These are phyloP conservation scores for Tachysurus vachellii DNA, from an alignment of 2,113 vertebrate species.

Conservation along the genomic window DNA sequence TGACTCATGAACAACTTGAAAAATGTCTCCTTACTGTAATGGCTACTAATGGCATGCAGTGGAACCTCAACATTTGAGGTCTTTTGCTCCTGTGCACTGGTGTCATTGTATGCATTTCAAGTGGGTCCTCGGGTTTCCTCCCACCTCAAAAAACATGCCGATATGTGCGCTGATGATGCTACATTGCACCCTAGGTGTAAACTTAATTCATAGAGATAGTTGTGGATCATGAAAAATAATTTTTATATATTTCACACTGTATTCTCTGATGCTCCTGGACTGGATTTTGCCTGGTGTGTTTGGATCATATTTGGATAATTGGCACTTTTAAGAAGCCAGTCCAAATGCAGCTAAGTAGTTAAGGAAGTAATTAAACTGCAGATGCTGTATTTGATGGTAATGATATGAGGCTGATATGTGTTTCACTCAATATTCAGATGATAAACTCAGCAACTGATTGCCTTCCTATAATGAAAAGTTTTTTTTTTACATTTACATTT, in stretches of 20 bases:
- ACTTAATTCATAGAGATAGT: background rate
- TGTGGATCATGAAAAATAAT: background rate
- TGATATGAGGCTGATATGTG: background rate
- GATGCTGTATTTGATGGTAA: background rate
- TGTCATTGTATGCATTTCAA: background rate
- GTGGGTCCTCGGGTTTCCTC: background rate
- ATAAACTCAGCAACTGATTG: too few species aligned
- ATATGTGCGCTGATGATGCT: background rate
- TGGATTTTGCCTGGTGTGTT: background rate
- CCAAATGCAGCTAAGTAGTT: background rate
- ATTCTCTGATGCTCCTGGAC: background rate
- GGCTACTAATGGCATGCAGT: background rate
- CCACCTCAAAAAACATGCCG: background rate
- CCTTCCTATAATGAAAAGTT: background rate
- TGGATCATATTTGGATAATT: background rate
- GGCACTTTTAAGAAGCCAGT: background rate
- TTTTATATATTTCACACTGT: background rate
- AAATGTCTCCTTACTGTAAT: background rate
- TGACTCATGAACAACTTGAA: background rate
- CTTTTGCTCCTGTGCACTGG: background rate
- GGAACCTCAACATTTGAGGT: background rate
- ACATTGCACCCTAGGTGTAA: background rate
- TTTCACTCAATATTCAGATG: background rate
- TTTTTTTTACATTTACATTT: too few species aligned
- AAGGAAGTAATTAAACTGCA: slow-evolving; percentile 14